Conservation (phyloP, 2,888 invertebrate genomes). For the Xylophagus ater region DNA sequence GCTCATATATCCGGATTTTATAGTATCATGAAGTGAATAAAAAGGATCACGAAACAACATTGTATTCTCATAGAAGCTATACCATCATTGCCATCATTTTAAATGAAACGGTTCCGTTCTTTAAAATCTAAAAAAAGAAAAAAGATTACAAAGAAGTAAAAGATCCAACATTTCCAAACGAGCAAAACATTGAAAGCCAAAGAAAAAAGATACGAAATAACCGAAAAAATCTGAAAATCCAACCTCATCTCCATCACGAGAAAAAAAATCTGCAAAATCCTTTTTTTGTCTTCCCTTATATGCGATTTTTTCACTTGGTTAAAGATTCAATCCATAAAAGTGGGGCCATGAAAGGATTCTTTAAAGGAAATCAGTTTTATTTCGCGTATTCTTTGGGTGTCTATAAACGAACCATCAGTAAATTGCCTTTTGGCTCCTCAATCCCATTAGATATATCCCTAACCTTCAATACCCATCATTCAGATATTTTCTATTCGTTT, state of each 20-base stretch:
- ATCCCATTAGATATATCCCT: too few species aligned
- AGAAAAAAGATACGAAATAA: too few species aligned
- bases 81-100: too few species aligned
- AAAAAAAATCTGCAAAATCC: too few species aligned
- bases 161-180: too few species aligned
- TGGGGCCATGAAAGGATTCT: conserved; percentile 16
- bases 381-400: conserved; percentile 6
- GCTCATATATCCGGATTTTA: conserved; percentile 17
- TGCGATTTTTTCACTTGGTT: conserved; percentile 17
- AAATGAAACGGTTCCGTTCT: too few species aligned
- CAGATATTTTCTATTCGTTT: conserved; percentile 9
- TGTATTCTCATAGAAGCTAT: too few species aligned
- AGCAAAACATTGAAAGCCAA: conserved; percentile 3
- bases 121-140: too few species aligned
- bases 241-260: conserved; percentile 8
- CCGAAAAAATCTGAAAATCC: conserved; percentile 9
- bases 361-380: conserved; percentile 15
- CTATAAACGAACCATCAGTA: conserved; percentile 16
- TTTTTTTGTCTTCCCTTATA: too few species aligned
- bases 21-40: conserved; percentile 16
- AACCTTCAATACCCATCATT: conserved; percentile 7
- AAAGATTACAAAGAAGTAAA: too few species aligned
- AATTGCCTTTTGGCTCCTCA: conserved; percentile 17
- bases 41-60: conserved; percentile 16
- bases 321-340: too few species aligned